Evolutionary conservation across 2,113 vertebrate species (phyloP).

Genomic region (Malurus cyaneus): DNA sequence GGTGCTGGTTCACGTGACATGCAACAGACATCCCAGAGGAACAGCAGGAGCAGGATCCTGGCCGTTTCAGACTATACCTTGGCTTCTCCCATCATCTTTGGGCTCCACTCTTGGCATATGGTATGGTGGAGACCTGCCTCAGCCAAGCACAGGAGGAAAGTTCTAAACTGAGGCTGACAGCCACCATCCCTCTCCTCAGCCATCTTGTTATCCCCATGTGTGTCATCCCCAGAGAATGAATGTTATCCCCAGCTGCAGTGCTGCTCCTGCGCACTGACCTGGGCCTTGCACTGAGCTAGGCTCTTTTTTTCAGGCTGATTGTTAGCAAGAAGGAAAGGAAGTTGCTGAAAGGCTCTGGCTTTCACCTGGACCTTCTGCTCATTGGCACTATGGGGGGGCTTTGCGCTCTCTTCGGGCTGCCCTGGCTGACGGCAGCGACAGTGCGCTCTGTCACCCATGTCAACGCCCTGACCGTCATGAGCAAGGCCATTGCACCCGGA

Average conservation of each 20-base stretch:
- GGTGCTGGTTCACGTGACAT: not conserved
- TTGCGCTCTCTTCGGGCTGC: conserved; percentile 92
- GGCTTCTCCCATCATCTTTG: not conserved
- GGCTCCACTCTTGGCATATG: not conserved
- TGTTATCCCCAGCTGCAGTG: not conserved
- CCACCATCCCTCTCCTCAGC: not conserved
- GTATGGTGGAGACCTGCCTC: not conserved
- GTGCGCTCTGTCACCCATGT: conserved; percentile 95
- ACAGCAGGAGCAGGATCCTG: not conserved
- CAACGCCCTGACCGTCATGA: conserved; percentile 96
- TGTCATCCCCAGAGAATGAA: not conserved
- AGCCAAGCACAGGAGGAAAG: not conserved
- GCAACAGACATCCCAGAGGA: fast-evolving
- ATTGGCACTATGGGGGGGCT: conserved; percentile 91
- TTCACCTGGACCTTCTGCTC: conserved; percentile 94
- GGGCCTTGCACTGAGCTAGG: not conserved
- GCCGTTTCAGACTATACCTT: not conserved
- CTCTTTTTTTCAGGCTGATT: conserved; percentile 80
- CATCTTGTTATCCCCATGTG: not conserved
- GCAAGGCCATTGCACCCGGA: conserved; percentile 91
- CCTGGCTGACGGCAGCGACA: conserved; percentile 94
- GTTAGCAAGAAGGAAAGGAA: conserved; percentile 94
- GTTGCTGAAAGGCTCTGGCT: conserved; percentile 92
- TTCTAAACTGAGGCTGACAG: not conserved
- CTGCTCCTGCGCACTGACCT: not conserved